These are phyloP conservation scores for Agonum fuliginosum DNA, from an alignment of 2,888 invertebrate genomes.

Conservation along the genomic window DNA sequence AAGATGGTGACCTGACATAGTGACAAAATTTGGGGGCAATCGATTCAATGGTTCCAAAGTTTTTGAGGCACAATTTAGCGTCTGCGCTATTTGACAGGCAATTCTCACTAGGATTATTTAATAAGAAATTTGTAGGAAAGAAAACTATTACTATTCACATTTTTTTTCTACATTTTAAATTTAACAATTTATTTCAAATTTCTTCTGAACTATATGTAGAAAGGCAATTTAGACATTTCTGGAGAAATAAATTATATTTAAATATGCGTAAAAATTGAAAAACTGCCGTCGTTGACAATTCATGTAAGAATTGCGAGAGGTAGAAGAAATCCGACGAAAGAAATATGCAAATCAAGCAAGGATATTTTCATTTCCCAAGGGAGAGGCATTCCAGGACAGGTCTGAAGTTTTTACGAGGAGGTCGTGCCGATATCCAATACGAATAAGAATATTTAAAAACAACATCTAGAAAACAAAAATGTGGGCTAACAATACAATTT, in stretches of 20 bases:
- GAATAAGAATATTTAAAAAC: conserved; percentile 26
- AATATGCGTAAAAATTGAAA: not conserved
- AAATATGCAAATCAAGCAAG: conserved; percentile 33
- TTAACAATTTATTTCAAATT: too few species aligned
- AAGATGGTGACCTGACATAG: too few species aligned
- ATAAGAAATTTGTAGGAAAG: too few species aligned
- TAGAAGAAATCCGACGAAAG: conserved; percentile 8
- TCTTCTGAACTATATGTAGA: too few species aligned
- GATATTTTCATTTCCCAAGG: conserved; percentile 28
- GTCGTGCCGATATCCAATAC: not conserved
- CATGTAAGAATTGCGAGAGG: conserved; percentile 9
- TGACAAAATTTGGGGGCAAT: too few species aligned
- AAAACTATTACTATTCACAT: too few species aligned
- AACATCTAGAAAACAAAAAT: not conserved
- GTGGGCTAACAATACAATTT: not conserved
- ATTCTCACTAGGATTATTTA: too few species aligned
- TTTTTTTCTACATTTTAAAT: too few species aligned
- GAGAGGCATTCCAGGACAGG: not conserved
- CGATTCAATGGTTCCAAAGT: too few species aligned
- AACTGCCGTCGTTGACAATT: conserved; percentile 14
- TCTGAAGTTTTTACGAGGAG: conserved; percentile 8
- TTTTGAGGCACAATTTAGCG: too few species aligned
- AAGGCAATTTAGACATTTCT: not conserved
- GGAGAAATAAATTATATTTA: not conserved
- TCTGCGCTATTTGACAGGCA: too few species aligned